Evolutionary conservation across 2,113 vertebrate genomes (phyloP).

Genomic region (Cervus canadensis): DNA sequence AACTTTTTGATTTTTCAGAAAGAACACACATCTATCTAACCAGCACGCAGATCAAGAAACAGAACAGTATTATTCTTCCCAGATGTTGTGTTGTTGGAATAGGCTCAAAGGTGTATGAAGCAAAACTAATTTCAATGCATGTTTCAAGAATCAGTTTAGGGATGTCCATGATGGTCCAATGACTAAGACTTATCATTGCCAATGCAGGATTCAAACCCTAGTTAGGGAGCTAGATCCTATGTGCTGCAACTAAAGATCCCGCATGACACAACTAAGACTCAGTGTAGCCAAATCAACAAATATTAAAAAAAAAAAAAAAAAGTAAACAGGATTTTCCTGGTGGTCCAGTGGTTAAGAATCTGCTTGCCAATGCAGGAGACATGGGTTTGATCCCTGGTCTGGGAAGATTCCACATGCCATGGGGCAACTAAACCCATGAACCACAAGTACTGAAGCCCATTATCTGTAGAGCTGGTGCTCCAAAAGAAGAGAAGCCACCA

Average conservation of each 20-base stretch:
- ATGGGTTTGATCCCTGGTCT: not conserved
- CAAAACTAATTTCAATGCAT: not conserved
- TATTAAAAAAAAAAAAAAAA: not conserved
- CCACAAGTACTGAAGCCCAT: not conserved
- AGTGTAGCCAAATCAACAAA: not conserved
- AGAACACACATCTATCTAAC: not conserved
- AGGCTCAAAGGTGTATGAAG: not conserved
- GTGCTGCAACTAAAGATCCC: not conserved
- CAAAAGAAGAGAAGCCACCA: fast-evolving
- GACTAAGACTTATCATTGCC: not conserved
- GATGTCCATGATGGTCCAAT: not conserved
- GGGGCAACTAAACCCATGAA: not conserved
- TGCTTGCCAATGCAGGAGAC: not conserved
- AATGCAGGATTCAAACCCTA: not conserved
- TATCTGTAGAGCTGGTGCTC: not conserved
- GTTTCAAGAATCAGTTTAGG: not conserved
- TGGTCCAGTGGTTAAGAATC: not conserved
- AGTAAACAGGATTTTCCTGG: not conserved
- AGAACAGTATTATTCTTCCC: too few relatives aligned
- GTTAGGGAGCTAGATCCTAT: not conserved
- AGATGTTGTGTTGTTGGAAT: not conserved
- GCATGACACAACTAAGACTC: not conserved
- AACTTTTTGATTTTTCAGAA: not conserved
- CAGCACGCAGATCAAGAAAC: not conserved
- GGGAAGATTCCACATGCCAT: not conserved